These are phyloP conservation scores for Tetramorium alpestre DNA, from an alignment of 1,140 invertebrate species.

Conservation along the genomic window DNA sequence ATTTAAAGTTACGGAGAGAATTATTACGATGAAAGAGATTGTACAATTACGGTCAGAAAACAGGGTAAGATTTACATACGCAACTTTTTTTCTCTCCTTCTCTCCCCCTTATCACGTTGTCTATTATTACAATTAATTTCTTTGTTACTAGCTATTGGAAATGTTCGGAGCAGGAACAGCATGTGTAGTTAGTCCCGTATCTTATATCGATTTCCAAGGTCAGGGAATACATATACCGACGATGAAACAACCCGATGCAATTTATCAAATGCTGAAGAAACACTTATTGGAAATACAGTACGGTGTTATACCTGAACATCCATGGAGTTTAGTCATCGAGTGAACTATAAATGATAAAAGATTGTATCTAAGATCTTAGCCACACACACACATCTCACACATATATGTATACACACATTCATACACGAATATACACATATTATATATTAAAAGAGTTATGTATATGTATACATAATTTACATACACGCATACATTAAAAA, in stretches of 20 bases:
- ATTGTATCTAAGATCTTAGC: neutral
- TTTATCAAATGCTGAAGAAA: slow-evolving; percentile 90
- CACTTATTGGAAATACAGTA: slow-evolving; percentile 95
- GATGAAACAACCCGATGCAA: slow-evolving; percentile 88
- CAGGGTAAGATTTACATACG: slow-evolving; percentile 89
- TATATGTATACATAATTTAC: too few species aligned
- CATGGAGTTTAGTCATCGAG: slow-evolving; percentile 89
- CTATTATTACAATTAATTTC: neutral
- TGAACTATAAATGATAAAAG: slow-evolving; percentile 56
- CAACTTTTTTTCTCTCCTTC: neutral
- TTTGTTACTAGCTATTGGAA: slow-evolving; percentile 92
- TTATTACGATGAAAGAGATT: slow-evolving; percentile 95
- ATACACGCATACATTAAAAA: too few species aligned
- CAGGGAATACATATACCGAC: slow-evolving; percentile 91
- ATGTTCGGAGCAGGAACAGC: slow-evolving; percentile 98
- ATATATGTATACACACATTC: too few species aligned
- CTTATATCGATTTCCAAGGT: slow-evolving; percentile 91
- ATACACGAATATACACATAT: too few species aligned
- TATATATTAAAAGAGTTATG: too few species aligned
- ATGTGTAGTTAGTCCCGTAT: slow-evolving; percentile 96
- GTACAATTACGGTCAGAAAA: slow-evolving; percentile 91
- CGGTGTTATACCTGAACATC: slow-evolving; percentile 91
- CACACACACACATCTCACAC: too few species aligned
- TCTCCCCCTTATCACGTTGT: neutral
- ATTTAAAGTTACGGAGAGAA: slow-evolving; percentile 93